Conservation (phyloP, 37 sponge, comb jelly and placozoan genomes). For the Axinella damicornis region DNA sequence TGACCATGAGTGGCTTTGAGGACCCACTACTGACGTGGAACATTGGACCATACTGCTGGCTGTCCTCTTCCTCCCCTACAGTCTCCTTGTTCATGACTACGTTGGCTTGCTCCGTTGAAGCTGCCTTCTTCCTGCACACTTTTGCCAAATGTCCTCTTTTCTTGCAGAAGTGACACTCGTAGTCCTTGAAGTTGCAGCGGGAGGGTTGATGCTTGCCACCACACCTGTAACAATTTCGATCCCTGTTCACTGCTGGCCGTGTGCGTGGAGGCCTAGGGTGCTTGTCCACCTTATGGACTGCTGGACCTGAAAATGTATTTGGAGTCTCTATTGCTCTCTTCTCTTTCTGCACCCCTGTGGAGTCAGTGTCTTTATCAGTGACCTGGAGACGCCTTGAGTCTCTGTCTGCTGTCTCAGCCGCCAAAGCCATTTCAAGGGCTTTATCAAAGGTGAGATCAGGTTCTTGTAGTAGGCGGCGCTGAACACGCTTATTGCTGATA, state of each 20-base stretch:
- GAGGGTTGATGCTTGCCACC: not conserved
- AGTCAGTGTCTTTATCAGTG: too few species aligned
- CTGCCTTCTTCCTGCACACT: not conserved
- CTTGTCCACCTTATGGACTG: too few species aligned
- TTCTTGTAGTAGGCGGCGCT: not conserved
- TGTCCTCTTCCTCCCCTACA: not conserved
- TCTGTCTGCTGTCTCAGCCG: not conserved
- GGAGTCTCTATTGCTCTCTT: too few species aligned
- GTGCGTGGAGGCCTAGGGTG: too few species aligned
- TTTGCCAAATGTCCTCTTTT: conserved; percentile 20
- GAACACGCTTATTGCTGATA: not conserved
- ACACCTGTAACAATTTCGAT: not conserved
- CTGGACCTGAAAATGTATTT: too few species aligned
- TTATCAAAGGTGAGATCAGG: not conserved
- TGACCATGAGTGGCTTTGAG: not conserved
- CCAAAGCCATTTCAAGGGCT: not conserved
- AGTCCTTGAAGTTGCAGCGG: not conserved
- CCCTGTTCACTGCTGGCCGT: too few species aligned
- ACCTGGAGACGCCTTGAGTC: not conserved
- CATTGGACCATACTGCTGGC: not conserved
- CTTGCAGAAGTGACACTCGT: not conserved
- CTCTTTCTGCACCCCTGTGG: too few species aligned
- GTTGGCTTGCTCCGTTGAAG: too few species aligned
- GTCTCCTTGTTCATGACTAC: not conserved
- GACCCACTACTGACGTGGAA: too few species aligned